phyloP scores from a whole-genome alignment of 1,140 invertebrate species.

The Trachelipus rathkii region DNA sequence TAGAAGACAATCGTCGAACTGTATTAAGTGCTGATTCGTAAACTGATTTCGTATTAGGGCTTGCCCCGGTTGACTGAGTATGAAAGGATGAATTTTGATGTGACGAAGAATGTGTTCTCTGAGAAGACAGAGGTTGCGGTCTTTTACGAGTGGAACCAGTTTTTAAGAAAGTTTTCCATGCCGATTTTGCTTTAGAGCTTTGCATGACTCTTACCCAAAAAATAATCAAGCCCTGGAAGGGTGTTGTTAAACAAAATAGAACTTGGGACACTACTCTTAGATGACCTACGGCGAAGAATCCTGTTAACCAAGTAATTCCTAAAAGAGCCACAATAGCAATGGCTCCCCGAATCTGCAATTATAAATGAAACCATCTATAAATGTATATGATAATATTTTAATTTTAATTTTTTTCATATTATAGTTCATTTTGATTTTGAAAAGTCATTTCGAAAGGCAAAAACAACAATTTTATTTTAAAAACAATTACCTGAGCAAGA shows the following conservation, averaged over 20 bases:
- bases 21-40: not conserved
- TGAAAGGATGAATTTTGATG: not conserved
- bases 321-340: constrained; percentile 57
- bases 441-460: too few species aligned
- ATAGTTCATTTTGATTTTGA: too few species aligned
- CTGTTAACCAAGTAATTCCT: constrained; percentile 58
- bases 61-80: not conserved
- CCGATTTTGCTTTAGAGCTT: constrained; percentile 54
- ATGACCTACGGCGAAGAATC: constrained; percentile 54
- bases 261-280: constrained; percentile 55
- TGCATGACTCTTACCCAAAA: constrained; percentile 56
- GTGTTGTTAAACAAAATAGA: constrained; percentile 56
- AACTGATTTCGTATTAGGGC: not conserved
- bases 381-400: too few species aligned
- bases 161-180: constrained; percentile 53
- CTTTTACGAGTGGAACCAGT: constrained; percentile 47
- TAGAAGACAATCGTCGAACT: not conserved
- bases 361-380: constrained; percentile 9
- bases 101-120: constrained; percentile 27
- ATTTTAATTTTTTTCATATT: too few species aligned
- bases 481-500: constrained; percentile 26
- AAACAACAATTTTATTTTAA: too few species aligned
- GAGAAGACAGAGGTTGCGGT: constrained; percentile 16
- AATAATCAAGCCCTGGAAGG: constrained; percentile 57
- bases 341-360: constrained; percentile 55